Percentiles rank a stretch among this genome's conserved stretches.
Conservation (phyloP, 2,797 vertebrate genomes). For the Crax fasciolata region DNA sequence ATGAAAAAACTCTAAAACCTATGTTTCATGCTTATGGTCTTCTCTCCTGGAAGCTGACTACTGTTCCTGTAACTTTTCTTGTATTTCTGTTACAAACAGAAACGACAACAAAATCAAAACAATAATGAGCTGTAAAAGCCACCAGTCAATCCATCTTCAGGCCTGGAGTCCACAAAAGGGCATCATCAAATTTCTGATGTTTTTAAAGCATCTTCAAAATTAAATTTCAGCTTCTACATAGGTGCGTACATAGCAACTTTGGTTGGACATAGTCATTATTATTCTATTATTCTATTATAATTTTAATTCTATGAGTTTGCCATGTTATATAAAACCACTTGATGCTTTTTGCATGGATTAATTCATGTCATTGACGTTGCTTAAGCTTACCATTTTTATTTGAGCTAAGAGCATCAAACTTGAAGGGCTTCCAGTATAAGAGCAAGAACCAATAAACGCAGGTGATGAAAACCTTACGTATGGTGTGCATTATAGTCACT, state of each 20-base stretch:
- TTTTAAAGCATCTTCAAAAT: not conserved
- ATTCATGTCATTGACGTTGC: not conserved
- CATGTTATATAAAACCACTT: not conserved
- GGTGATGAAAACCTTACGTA: not conserved
- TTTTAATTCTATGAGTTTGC: not conserved
- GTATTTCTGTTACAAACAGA: not conserved
- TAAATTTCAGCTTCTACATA: not conserved
- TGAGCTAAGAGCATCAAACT: not conserved
- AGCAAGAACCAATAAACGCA: not conserved
- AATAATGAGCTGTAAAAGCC: not conserved
- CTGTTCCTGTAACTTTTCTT: not conserved
- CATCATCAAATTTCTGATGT: not conserved
- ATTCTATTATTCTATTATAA: not conserved
- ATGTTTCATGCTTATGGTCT: not conserved
- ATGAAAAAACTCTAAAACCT: not conserved
- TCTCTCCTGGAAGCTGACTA: not conserved
- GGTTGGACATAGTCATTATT: not conserved
- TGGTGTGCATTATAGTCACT: not conserved
- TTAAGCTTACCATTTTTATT: not conserved
- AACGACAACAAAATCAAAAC: not conserved
- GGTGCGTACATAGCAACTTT: not conserved
- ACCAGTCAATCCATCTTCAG: not conserved
- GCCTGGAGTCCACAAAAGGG: not conserved
- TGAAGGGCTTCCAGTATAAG: not conserved
- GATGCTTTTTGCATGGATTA: no score